Conservation (phyloP, 92 coral and sea anemone species). For the Palythoa grandiflora region DNA sequence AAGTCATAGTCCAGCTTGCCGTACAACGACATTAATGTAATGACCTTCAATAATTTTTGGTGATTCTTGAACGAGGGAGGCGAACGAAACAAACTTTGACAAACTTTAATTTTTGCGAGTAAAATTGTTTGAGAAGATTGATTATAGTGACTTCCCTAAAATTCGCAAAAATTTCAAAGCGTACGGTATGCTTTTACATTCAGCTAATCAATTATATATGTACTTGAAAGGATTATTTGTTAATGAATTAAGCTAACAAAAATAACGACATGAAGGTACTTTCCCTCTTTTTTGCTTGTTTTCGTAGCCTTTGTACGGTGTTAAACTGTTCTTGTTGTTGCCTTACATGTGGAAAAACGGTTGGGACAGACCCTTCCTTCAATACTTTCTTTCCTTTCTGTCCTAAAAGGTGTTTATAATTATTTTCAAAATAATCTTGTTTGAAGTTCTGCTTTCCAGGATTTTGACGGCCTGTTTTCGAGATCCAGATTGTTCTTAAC, state of each 20-base stretch:
- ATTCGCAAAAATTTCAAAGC: not conserved
- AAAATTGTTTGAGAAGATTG: not conserved
- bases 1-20: constrained; percentile 9
- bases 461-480: constrained; percentile 51
- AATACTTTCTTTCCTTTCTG: constrained; percentile 45
- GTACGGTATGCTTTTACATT: not conserved
- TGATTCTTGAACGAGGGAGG: constrained; percentile 20
- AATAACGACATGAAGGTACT: not conserved
- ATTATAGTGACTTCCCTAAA: not conserved
- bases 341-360: constrained; percentile 47
- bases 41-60: constrained; percentile 20
- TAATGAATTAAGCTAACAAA: too few relatives aligned
- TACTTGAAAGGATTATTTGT: too few relatives aligned
- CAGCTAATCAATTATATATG: too few relatives aligned
- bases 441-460: constrained; percentile 44
- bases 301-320: not conserved
- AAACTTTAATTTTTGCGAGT: constrained; percentile 4
- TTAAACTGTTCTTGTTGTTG: not conserved
- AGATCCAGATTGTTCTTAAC: constrained; percentile 51
- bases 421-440: constrained; percentile 37
- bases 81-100: constrained; percentile 11
- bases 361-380: constrained; percentile 49
- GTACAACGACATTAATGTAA: not conserved
- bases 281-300: not conserved
- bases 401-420: constrained; percentile 28